These are phyloP conservation scores for Caenorhabditis remanei DNA, from an alignment of 1,140 invertebrate genomes.

Conservation along the genomic window DNA sequence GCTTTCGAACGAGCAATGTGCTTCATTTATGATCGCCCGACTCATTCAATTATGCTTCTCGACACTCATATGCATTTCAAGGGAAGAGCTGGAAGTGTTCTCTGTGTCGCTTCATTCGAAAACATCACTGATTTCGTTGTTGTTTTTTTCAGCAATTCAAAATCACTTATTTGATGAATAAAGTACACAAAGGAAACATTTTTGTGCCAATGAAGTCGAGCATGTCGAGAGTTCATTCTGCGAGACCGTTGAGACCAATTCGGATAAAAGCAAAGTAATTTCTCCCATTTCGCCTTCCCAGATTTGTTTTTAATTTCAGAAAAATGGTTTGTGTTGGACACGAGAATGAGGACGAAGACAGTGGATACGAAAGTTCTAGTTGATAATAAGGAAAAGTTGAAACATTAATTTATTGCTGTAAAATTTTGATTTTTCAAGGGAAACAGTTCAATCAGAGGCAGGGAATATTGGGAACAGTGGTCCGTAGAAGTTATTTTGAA, in stretches of 20 bases:
- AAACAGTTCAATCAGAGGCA: background rate
- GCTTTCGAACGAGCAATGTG: slow-evolving; percentile 47
- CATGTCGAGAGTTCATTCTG: background rate
- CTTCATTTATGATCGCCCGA: slow-evolving; percentile 32
- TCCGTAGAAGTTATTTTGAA: background rate
- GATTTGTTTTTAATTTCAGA: background rate
- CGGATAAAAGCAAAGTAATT: slow-evolving; percentile 8
- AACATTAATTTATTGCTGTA: background rate
- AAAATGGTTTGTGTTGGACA: slow-evolving; percentile 13
- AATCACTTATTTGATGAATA: slow-evolving; percentile 35
- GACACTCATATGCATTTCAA: slow-evolving; percentile 49
- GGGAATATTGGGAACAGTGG: background rate
- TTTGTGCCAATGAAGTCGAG: background rate
- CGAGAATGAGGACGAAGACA: background rate
- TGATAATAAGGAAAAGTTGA: background rate
- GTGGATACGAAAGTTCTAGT: slow-evolving; percentile 29
- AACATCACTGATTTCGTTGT: slow-evolving; percentile 45
- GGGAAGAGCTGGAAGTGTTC: slow-evolving; percentile 46
- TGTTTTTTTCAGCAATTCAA: slow-evolving; percentile 19
- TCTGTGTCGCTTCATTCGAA: slow-evolving; percentile 33
- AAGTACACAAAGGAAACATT: slow-evolving; percentile 19
- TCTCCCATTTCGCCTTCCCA: background rate
- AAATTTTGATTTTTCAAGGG: background rate
- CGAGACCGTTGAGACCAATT: background rate
- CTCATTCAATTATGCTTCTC: slow-evolving; percentile 33